Base-by-base conservation (phyloP, 2,113 vertebrate species). In the Cyanistes caeruleus region DNA sequence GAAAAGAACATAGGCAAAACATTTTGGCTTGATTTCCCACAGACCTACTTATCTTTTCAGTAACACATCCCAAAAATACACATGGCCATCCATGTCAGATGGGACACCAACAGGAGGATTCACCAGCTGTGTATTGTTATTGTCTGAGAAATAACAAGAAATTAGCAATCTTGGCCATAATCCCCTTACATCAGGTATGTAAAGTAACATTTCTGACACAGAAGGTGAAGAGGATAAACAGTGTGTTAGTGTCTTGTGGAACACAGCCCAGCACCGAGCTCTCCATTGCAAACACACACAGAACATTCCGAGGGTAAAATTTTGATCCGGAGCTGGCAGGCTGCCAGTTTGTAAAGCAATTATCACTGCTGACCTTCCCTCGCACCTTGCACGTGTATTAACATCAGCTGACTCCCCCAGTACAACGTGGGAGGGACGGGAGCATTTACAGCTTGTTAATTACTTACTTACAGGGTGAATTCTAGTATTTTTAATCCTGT, bases 61-160 rank as follows among this genome's bases (percentile, higher is more conserved):
- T 16, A 63, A 63, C 10, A 35, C 9, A 31, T 35, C 24, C 33
- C 48, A 31, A 27, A 79, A 33, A 51, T 24, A 28, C 6, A 62
- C 0, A 1, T 3, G 51, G 62, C n/a, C 33, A 56, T 30, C 19
- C 20, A 14, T 13, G 55, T 8, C 2, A 4, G 30, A 37, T 13
- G 67, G 39, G 44, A 79, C 33, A 41, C 18, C 46, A 53, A 15
- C 10, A 77, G 28, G 30, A 88, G 51, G 58, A 84, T 48, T 86
- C 72, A 49, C 21, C 65, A 72, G 59, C 9, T 86, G 43, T 8
- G 8, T 9, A 11, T 35, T 23, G 19, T 8, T 23, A 7, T 2
- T 52, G 44, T 25, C 46, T 21, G 43, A 60, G 12, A 73, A 79
- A 49, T 19, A 68, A 31, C 10, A 23, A 39, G 8, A 73, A 53